A percentile compares a stretch with the other conserved stretches of the same genome.
Conservation (phyloP, 2,797 vertebrate species). For the Siniperca scherzeri region DNA sequence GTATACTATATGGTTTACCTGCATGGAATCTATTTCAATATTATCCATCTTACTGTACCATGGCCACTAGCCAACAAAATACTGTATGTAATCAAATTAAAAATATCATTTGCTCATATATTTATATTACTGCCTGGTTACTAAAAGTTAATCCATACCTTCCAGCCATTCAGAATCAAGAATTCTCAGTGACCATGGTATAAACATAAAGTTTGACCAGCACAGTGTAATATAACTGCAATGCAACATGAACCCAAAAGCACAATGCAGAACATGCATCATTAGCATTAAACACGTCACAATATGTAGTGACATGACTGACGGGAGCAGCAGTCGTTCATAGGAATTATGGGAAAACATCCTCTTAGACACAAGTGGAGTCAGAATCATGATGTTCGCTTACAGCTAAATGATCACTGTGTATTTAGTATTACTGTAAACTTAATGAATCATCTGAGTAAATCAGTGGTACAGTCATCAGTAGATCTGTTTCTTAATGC, state of each 20-base stretch:
- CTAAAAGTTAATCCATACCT: too few relatives aligned
- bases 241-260: too few relatives aligned
- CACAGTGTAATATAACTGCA: too few relatives aligned
- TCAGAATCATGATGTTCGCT: background rate
- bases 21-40: too few relatives aligned
- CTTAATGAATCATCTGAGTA: constrained; percentile 4
- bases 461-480: constrained; percentile 17
- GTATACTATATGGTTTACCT: too few relatives aligned
- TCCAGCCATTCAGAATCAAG: background rate
- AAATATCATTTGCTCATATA: too few relatives aligned
- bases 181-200: background rate
- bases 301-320: too few relatives aligned
- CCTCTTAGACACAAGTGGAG: background rate
- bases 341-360: constrained; percentile 1
- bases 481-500: constrained; percentile 21
- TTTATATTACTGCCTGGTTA: too few relatives aligned
- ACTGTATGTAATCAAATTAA: too few relatives aligned
- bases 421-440: constrained; percentile 2
- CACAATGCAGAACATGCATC: too few relatives aligned
- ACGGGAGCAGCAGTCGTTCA: constrained; percentile 2
- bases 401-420: background rate
- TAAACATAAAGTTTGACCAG: background rate
- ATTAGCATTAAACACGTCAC: constrained; percentile 4
- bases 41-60: too few relatives aligned
- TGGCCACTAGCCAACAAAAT: too few relatives aligned